Percentiles rank a stretch among this genome's conserved stretches.
Evolutionary conservation across 2,797 vertebrate genomes (phyloP).

Genomic region (Sarcoramphus papa): DNA sequence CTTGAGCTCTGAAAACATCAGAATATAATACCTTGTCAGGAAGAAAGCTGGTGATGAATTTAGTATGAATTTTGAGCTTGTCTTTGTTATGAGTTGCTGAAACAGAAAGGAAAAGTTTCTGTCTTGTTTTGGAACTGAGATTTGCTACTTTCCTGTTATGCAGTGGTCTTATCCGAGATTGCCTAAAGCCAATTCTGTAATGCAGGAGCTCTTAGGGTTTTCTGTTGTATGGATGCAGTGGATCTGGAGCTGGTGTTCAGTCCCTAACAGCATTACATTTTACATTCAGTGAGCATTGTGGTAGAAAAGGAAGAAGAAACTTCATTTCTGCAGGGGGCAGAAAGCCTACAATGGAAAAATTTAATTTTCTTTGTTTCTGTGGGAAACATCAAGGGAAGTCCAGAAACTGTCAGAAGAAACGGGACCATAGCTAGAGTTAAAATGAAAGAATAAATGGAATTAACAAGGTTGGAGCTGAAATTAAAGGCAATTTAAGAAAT

Average conservation of each 20-base stretch:
- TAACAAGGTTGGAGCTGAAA: not conserved
- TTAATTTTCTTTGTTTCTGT: not conserved
- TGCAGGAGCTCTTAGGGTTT: not conserved
- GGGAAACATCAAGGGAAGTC: not conserved
- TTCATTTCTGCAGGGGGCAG: not conserved
- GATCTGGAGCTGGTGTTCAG: not conserved
- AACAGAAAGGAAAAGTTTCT: not conserved
- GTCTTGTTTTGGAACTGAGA: not conserved
- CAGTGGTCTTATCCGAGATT: not conserved
- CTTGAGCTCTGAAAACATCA: not conserved
- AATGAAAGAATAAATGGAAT: not conserved
- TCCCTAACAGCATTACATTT: not conserved
- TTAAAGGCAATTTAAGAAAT: not conserved
- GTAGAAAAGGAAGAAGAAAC: not conserved
- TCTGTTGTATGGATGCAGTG: not conserved
- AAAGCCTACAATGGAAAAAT: not conserved
- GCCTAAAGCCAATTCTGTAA: not conserved
- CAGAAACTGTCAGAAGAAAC: not conserved
- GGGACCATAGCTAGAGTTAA: not conserved
- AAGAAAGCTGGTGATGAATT: not conserved
- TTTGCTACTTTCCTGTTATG: not conserved
- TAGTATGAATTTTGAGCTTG: not conserved
- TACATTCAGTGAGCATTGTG: not conserved
- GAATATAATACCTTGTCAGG: not conserved
- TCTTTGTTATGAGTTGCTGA: not conserved